Evolutionary conservation across 1,140 invertebrate genomes (phyloP).

Genomic region (Archegozetes longisetosus): DNA sequence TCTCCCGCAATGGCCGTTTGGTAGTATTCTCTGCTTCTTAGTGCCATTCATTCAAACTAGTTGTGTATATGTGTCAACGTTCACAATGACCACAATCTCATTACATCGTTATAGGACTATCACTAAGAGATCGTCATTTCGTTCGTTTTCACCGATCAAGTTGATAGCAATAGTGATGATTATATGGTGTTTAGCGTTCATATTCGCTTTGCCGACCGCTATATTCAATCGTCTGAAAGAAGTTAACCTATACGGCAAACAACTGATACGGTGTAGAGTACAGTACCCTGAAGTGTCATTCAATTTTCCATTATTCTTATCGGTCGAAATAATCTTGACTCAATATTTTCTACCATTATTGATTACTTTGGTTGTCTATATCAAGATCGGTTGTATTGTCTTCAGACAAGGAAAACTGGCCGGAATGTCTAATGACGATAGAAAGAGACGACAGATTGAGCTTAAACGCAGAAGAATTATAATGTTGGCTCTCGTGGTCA

Average conservation of each 20-base stretch:
- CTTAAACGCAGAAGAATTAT: background rate
- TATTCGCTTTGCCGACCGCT: constrained; percentile 35
- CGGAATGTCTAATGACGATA: constrained; percentile 24
- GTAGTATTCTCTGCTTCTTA: constrained; percentile 31
- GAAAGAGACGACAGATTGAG: background rate
- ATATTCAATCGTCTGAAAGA: constrained; percentile 27
- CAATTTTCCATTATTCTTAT: constrained; percentile 26
- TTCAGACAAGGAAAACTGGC: constrained; percentile 25
- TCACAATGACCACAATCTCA: constrained; percentile 38
- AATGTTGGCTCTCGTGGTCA: constrained; percentile 23
- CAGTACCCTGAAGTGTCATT: constrained; percentile 26
- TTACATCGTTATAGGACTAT: constrained; percentile 36
- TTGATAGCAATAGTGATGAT: constrained; percentile 22
- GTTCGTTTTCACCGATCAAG: constrained; percentile 29
- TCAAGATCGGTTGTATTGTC: constrained; percentile 28
- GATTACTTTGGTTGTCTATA: constrained; percentile 32
- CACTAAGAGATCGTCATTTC: background rate
- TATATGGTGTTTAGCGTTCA: constrained; percentile 34
- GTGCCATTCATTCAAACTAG: constrained; percentile 33
- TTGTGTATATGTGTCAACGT: constrained; percentile 34
- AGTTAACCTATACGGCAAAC: background rate
- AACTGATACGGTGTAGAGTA: constrained; percentile 27
- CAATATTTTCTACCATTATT: constrained; percentile 37
- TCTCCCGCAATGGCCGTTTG: constrained; percentile 33
- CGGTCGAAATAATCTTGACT: constrained; percentile 29